Percentiles rank a stretch among this genome's conserved stretches.
These are phyloP conservation scores for Tolypeutes matacus DNA, from an alignment of 2,797 vertebrate genomes.

Conservation along the genomic window DNA sequence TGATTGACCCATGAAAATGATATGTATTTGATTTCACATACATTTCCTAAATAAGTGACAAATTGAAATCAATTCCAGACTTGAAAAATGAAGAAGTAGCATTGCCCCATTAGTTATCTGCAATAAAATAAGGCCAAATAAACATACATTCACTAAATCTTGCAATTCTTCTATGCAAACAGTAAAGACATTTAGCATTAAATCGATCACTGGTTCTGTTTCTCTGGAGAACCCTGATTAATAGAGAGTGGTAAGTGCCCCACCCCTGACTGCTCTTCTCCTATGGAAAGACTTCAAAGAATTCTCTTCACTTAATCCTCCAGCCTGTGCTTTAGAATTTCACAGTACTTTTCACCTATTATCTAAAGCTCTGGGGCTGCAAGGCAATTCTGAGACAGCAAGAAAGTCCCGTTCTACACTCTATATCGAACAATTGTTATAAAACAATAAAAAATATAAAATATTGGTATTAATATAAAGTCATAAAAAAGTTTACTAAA, in stretches of 20 bases:
- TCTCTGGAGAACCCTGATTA: too few species aligned
- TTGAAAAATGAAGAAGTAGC: conserved; percentile 36
- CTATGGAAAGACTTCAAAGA: not conserved
- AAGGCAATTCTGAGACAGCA: not conserved
- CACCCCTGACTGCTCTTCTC: not conserved
- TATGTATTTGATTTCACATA: conserved; percentile 5
- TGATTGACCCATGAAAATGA: not conserved
- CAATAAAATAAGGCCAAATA: not conserved
- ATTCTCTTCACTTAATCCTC: not conserved
- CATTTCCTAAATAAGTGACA: conserved; percentile 4
- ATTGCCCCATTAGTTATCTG: not conserved
- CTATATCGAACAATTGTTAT: not conserved
- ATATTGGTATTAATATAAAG: not conserved
- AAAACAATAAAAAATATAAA: not conserved
- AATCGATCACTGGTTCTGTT: not conserved
- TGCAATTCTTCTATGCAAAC: not conserved
- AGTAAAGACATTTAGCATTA: conserved; percentile 32
- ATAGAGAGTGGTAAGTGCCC: too few species aligned
- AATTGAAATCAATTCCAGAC: not conserved
- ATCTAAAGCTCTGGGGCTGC: not conserved
- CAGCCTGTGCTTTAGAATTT: not conserved
- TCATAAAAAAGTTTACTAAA: not conserved
- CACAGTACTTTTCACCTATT: not conserved
- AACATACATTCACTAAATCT: not conserved
- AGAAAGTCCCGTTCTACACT: not conserved